These are phyloP conservation scores for Glaucopsyche alexis DNA, from an alignment of 2,888 invertebrate genomes.

Conservation along the genomic window DNA sequence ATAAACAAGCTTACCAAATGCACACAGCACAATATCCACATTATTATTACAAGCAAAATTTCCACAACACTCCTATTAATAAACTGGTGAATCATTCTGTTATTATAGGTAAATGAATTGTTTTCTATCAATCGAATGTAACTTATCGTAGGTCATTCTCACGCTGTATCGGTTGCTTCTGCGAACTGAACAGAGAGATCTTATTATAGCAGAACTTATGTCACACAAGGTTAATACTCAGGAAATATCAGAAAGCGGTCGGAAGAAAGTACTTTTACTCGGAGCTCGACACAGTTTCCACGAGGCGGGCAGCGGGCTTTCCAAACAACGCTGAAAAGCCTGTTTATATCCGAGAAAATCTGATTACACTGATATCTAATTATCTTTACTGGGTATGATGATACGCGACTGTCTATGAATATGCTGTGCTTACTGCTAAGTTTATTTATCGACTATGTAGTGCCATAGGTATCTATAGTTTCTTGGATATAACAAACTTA, in stretches of 20 bases:
- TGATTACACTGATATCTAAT: slow-evolving; percentile 31
- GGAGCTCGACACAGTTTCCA: slow-evolving; percentile 76
- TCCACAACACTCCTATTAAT: background rate
- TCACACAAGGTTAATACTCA: slow-evolving; percentile 72
- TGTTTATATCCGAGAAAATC: slow-evolving; percentile 33
- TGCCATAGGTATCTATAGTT: no score
- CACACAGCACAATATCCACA: no score
- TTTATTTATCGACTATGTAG: background rate
- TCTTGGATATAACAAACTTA: background rate
- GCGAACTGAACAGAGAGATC: slow-evolving; percentile 49
- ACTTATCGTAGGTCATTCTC: slow-evolving; percentile 36
- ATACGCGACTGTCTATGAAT: background rate
- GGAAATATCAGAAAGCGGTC: slow-evolving; percentile 76
- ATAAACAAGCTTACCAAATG: background rate
- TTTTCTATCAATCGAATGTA: background rate
- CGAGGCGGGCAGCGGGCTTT: slow-evolving; percentile 63
- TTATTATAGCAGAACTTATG: slow-evolving; percentile 72
- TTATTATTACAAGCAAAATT: background rate
- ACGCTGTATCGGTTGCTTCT: slow-evolving; percentile 59
- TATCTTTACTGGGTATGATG: background rate
- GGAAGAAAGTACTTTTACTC: slow-evolving; percentile 79
- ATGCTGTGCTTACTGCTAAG: background rate
- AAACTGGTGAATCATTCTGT: background rate
- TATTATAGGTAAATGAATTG: background rate
- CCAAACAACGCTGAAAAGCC: slow-evolving; percentile 55